Percentiles rank a stretch among this genome's conserved stretches.
Evolutionary conservation across 2,113 vertebrate species (phyloP).

Genomic region (Macquaria australasica): DNA sequence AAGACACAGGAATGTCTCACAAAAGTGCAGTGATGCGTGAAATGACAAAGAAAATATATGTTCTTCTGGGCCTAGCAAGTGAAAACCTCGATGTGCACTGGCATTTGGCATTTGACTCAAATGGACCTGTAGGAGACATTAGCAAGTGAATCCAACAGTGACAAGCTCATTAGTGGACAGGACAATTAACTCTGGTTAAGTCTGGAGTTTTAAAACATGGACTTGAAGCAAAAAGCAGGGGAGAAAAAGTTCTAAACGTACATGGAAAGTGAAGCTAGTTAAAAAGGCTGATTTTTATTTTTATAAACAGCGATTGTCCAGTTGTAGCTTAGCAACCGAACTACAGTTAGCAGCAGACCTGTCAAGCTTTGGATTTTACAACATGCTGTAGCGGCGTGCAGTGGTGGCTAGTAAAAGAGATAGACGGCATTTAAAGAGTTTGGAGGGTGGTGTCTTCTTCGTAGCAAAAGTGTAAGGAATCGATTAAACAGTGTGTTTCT

Average conservation of each 20-base stretch:
- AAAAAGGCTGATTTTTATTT: neutral
- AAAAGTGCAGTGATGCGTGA: slow-evolving; percentile 39
- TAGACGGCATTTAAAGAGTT: too few species aligned
- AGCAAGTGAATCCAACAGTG: slow-evolving; percentile 36
- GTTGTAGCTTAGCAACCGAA: too few species aligned
- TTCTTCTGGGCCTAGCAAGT: slow-evolving; percentile 5
- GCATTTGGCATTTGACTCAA: slow-evolving; percentile 32
- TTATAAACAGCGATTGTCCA: too few species aligned
- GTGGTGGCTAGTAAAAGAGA: too few species aligned
- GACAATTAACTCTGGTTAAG: slow-evolving; percentile 25
- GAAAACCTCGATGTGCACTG: slow-evolving; percentile 17
- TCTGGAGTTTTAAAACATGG: neutral
- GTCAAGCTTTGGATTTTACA: too few species aligned
- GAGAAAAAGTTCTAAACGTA: neutral
- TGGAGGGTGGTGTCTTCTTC: too few species aligned
- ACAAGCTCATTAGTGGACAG: slow-evolving; percentile 36
- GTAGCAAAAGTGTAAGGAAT: too few species aligned
- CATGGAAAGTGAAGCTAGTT: neutral
- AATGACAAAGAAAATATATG: slow-evolving; percentile 46
- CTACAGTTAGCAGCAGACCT: too few species aligned
- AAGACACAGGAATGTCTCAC: slow-evolving; percentile 44
- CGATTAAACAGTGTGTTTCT: too few species aligned
- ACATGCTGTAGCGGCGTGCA: too few species aligned
- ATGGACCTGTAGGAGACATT: slow-evolving; percentile 28
- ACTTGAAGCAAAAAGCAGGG: neutral